Evolutionary conservation across 1,140 invertebrate species (phyloP).

Genomic region (Drosophila obscura): DNA sequence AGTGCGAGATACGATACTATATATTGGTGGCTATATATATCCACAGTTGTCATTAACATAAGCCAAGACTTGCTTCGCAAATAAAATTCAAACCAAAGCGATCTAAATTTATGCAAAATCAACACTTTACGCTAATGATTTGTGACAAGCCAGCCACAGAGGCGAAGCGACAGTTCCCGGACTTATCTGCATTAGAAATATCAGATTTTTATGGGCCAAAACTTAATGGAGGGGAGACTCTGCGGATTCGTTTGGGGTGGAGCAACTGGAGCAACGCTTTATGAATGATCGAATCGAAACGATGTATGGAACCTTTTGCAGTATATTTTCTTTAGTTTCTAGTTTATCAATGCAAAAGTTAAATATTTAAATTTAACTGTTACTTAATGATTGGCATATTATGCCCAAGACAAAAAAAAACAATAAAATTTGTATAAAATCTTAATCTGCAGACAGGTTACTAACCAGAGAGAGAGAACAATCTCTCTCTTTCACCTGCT

Average conservation of each 20-base stretch:
- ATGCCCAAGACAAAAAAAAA: constrained; percentile 38
- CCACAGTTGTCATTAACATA: constrained; percentile 31
- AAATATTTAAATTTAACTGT: constrained; percentile 74
- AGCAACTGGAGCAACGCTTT: constrained; percentile 12
- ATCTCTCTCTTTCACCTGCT: constrained; percentile 20
- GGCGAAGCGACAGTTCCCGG: constrained; percentile 42
- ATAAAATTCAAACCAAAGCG: constrained; percentile 42
- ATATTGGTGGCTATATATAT: not conserved
- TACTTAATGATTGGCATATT: constrained; percentile 75
- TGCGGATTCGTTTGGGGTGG: not conserved
- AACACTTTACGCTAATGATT: constrained; percentile 76
- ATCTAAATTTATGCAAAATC: constrained; percentile 72
- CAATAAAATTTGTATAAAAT: constrained; percentile 67
- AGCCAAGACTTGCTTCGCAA: constrained; percentile 50
- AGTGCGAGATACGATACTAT: constrained; percentile 17
- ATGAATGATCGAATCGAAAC: constrained; percentile 49
- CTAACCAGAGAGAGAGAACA: constrained; percentile 29
- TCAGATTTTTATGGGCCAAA: constrained; percentile 15
- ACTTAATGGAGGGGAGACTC: constrained; percentile 9
- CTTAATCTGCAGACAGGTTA: constrained; percentile 74
- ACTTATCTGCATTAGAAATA: constrained; percentile 50
- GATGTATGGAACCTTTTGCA: constrained; percentile 52
- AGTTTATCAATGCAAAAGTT: constrained; percentile 28
- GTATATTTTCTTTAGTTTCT: constrained; percentile 45
- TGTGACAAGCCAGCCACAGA: constrained; percentile 44